Evolutionary conservation across 2,113 vertebrate genomes (phyloP).

Genomic region (Alligator sinensis): DNA sequence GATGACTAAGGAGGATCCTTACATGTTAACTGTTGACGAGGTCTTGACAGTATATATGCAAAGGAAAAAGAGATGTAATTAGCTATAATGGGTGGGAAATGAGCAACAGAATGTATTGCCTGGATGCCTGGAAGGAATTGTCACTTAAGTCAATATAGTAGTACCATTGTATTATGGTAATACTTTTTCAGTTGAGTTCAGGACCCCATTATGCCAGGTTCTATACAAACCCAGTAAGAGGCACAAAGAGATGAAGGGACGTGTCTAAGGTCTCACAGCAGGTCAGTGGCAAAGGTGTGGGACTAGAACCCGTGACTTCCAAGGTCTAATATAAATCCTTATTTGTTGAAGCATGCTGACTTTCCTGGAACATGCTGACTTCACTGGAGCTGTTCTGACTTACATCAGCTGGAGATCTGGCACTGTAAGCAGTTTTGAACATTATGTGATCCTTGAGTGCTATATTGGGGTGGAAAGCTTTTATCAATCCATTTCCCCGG

Average conservation of each 20-base stretch:
- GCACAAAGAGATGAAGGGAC: not conserved
- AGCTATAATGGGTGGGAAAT: not conserved
- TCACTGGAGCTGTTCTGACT: not conserved
- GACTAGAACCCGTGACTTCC: not conserved
- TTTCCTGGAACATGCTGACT: not conserved
- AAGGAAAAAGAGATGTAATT: not conserved
- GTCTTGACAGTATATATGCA: not conserved
- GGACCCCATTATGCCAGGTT: not conserved
- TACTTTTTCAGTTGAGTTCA: not conserved
- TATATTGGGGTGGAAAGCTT: no score
- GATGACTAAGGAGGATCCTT: not conserved
- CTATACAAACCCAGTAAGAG: not conserved
- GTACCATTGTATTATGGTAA: not conserved
- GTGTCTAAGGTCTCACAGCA: not conserved
- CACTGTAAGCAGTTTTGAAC: no score
- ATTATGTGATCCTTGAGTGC: not conserved
- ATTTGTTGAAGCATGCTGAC: not conserved
- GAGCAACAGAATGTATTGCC: not conserved
- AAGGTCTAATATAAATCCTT: not conserved
- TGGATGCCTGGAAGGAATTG: not conserved
- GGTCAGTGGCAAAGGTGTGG: not conserved
- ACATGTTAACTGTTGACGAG: not conserved
- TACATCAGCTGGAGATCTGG: not conserved
- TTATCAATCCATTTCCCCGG: not conserved
- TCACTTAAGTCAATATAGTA: not conserved